Evolutionary conservation across 2,888 invertebrate species (phyloP), one percentile per base, ranked within the genome.

Genomic region (Cyclophora punctaria): DNA sequence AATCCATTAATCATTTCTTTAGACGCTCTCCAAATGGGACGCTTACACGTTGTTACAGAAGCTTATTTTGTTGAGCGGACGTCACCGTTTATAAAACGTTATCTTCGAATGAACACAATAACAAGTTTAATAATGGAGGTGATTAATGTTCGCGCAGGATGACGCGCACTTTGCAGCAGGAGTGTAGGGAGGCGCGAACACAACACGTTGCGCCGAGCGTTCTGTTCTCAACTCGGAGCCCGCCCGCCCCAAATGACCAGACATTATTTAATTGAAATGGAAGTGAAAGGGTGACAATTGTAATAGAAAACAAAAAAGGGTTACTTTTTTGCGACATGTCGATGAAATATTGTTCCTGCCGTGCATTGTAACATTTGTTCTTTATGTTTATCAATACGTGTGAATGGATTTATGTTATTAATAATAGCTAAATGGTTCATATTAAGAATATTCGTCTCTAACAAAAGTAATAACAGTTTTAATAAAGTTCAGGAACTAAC

Each of bases 261-360:
- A 88, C 86, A 88, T 88, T 87, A 88, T 88, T 87, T 88, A 88
- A 88, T 88, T 87, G 87, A 88, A 87, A 83, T 85, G 70, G 71
- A 82, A 85, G 79, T 80, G 67, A 88, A 87, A 86, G 88, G 88
- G 88, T 88, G 87, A 88, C 87, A 84, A 87, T 86, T 82, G 87
- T 80, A 79, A 82, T 85, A 84, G 78, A 84, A 86, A 82, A 82
- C 80, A 80, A 83, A 83, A 86, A 87, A 80, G 86, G 85, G 82
- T 83, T 75, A 71, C 70, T 67, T 78, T 83, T 84, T 85, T 81
- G 75, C 75, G 66, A 75, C 68, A 79, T 76, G 67, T 73, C 56
- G 80, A 84, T 87, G 84, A 88, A 86, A 84, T 85, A 87, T 86
- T 78, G 79, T 78, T 75, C 86, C 79, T 84, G 86, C 81, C 84